A percentile compares a stretch with the other conserved stretches of the same genome.
Conservation (phyloP, 2,797 vertebrate genomes). For the Bradypus variegatus region DNA sequence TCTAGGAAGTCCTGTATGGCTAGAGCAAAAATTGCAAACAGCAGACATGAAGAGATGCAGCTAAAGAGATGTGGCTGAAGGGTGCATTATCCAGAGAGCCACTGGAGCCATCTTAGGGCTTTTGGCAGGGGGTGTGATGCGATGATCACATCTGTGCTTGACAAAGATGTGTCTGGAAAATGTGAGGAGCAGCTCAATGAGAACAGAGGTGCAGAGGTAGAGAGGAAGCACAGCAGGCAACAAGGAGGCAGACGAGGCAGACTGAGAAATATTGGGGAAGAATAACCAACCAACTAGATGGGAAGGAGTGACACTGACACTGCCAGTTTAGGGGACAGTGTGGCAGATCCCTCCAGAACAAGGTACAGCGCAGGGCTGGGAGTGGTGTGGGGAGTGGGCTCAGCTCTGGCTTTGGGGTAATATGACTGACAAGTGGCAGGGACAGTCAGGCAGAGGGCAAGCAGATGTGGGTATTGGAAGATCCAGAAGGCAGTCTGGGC, state of each 20-base stretch:
- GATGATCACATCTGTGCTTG: too few relatives aligned
- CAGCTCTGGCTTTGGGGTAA: too few relatives aligned
- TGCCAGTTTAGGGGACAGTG: too few relatives aligned
- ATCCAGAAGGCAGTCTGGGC: not conserved
- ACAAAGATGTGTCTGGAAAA: not conserved
- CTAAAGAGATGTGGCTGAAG: fast-evolving
- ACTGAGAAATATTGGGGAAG: too few relatives aligned
- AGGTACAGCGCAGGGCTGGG: not conserved
- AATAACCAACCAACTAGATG: too few relatives aligned
- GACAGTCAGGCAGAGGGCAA: not conserved
- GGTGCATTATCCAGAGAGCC: not conserved
- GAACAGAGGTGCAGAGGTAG: not conserved
- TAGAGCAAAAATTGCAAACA: not conserved
- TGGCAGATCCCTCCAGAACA: not conserved
- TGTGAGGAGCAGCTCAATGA: too few relatives aligned
- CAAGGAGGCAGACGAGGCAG: not conserved
- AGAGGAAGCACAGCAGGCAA: fast-evolving
- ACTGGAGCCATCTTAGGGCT: not conserved
- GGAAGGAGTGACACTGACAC: too few relatives aligned
- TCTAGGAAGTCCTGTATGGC: too few relatives aligned
- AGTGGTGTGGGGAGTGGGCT: fast-evolving
- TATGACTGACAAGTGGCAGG: not conserved
- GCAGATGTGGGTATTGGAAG: fast-evolving
- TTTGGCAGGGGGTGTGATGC: fast-evolving
- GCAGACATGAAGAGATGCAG: not conserved